Conservation (phyloP, 1,140 invertebrate genomes). For the Theocolax elegans region DNA sequence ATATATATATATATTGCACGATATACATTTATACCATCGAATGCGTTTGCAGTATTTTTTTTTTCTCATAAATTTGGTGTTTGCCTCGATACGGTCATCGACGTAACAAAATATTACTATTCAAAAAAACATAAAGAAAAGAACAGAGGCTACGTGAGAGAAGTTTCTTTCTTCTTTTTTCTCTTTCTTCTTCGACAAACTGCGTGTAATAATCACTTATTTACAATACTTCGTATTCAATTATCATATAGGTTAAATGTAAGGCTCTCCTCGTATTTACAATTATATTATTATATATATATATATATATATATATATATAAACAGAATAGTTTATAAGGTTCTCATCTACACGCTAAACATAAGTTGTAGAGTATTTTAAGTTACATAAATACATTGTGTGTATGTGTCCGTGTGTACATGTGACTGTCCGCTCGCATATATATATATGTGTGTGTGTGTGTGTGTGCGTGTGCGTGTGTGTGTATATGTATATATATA, state of each 20-base stretch:
- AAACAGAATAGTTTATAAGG: slow-evolving; percentile 33
- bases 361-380: slow-evolving; percentile 42
- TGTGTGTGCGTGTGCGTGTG: no score
- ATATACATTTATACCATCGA: background rate
- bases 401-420: no score
- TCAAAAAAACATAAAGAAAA: no score
- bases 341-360: slow-evolving; percentile 33
- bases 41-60: background rate
- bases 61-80: no score
- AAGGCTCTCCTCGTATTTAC: slow-evolving; percentile 42
- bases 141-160: no score
- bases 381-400: slow-evolving; percentile 40
- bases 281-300: slow-evolving; percentile 40
- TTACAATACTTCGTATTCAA: slow-evolving; percentile 43
- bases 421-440: no score
- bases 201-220: slow-evolving; percentile 42
- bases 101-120: no score
- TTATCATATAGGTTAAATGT: slow-evolving; percentile 38
- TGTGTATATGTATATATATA: no score
- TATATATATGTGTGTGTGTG: no score
- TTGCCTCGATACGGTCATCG: slow-evolving; percentile 7
- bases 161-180: slow-evolving; percentile 6
- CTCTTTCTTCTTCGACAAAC: slow-evolving; percentile 24
- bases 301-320: no score
- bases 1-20: background rate